Conservation (phyloP, 64 coral and sea anemone species). For the Montipora foliosa region DNA sequence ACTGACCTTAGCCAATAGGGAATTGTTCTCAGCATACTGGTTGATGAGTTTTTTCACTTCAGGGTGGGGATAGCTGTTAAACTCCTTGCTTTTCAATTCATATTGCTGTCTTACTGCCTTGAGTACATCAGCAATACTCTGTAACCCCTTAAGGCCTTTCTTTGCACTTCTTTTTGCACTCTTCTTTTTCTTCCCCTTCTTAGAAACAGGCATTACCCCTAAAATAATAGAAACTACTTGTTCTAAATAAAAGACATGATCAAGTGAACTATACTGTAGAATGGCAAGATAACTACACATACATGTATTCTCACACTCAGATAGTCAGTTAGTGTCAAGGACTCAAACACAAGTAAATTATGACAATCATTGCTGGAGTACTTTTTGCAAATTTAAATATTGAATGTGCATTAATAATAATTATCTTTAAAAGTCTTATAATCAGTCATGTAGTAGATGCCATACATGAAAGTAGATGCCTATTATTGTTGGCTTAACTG, state of each 20-base stretch:
- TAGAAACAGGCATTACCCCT: constrained; percentile 60
- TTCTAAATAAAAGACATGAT: background rate
- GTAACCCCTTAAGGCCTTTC: constrained; percentile 85
- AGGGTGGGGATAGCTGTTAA: constrained; percentile 79
- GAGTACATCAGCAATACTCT: constrained; percentile 87
- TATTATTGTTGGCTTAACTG: no score
- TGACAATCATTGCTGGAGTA: no score
- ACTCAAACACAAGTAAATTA: no score
- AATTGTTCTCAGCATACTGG: constrained; percentile 80
- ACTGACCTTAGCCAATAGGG: constrained; percentile 83
- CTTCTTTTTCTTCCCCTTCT: constrained; percentile 77
- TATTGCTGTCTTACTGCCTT: constrained; percentile 86
- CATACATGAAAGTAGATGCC: no score
- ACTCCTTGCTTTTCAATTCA: constrained; percentile 91
- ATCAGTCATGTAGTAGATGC: no score
- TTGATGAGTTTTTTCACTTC: constrained; percentile 90
- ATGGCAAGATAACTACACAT: no score
- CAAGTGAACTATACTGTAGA: no score
- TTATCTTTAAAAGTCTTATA: no score
- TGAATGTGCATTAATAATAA: no score
- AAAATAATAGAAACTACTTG: background rate
- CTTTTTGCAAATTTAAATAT: no score
- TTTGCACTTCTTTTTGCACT: constrained; percentile 83
- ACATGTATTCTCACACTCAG: no score
- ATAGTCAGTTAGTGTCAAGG: no score